A percentile compares a stretch with the other conserved stretches of the same genome.
phyloP scores from a whole-genome alignment of 2,888 invertebrate species.

The Diarsia dahlii region DNA sequence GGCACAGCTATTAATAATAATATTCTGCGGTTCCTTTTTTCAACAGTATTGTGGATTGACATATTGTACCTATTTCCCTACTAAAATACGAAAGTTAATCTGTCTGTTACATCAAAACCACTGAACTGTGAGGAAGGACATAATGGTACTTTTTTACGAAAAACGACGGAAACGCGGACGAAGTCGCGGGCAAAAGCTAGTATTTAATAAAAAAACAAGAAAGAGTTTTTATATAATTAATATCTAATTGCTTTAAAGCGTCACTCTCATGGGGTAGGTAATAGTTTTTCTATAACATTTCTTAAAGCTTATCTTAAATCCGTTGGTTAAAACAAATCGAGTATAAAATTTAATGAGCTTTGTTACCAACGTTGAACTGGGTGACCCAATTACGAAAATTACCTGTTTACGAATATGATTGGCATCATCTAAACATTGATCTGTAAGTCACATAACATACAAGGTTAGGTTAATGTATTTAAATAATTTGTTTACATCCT shows the following conservation, averaged over 20 bases:
- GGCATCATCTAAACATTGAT: background rate
- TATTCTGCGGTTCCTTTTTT: too few species aligned
- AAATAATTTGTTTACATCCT: conserved; percentile 12
- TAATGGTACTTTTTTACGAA: too few species aligned
- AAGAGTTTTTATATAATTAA: background rate
- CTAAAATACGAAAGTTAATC: too few species aligned
- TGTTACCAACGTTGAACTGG: conserved; percentile 9
- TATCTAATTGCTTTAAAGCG: background rate
- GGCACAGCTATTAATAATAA: too few species aligned
- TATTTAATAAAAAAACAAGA: background rate
- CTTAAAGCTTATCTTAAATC: background rate
- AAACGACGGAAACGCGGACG: too few species aligned
- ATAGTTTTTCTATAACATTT: background rate
- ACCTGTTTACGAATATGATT: conserved; percentile 26
- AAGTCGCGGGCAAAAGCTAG: too few species aligned
- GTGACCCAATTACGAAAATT: conserved; percentile 37
- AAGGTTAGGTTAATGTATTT: background rate
- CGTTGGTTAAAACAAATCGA: background rate
- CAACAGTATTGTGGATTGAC: too few species aligned
- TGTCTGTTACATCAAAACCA: too few species aligned
- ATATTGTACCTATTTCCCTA: too few species aligned
- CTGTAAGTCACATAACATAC: background rate
- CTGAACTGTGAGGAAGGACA: too few species aligned
- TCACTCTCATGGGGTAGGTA: background rate
- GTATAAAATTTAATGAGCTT: background rate